These are phyloP conservation scores for Catostomus latipinnis DNA, from an alignment of 2,797 vertebrate genomes.

Conservation along the genomic window DNA sequence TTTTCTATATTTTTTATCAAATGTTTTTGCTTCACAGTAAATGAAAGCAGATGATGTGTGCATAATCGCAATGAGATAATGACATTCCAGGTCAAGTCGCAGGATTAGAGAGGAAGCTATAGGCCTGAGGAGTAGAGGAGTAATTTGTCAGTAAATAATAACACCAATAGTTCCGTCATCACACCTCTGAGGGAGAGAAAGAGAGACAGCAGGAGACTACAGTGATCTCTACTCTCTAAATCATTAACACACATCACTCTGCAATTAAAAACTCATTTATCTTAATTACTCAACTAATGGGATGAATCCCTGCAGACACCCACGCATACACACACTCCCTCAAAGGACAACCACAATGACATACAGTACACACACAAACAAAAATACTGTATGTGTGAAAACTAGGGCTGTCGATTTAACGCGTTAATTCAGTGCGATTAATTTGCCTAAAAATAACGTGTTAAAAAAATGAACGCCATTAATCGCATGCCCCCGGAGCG, in stretches of 20 bases:
- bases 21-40: not conserved
- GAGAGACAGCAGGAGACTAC: constrained; percentile 9
- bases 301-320: constrained; percentile 77
- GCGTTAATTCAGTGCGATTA: too few species aligned
- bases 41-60: not conserved
- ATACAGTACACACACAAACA: constrained; percentile 23
- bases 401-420: not conserved
- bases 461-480: too few species aligned
- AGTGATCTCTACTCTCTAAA: constrained; percentile 74
- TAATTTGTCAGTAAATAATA: constrained; percentile 53
- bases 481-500: too few species aligned
- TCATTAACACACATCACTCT: constrained; percentile 81
- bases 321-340: constrained; percentile 17
- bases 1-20: too few species aligned
- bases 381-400: not conserved
- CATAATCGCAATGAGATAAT: not conserved
- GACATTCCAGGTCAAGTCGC: constrained; percentile 9
- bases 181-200: constrained; percentile 36
- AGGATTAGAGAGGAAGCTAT: constrained; percentile 14
- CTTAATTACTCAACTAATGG: constrained; percentile 87
- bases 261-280: constrained; percentile 87
- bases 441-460: too few species aligned
- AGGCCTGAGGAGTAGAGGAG: constrained; percentile 16
- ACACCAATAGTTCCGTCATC: constrained; percentile 40
- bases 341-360: constrained; percentile 42